phyloP scores from a whole-genome alignment of 35 echinoderm and acorn worm species.

The Apostichopus japonicus region DNA sequence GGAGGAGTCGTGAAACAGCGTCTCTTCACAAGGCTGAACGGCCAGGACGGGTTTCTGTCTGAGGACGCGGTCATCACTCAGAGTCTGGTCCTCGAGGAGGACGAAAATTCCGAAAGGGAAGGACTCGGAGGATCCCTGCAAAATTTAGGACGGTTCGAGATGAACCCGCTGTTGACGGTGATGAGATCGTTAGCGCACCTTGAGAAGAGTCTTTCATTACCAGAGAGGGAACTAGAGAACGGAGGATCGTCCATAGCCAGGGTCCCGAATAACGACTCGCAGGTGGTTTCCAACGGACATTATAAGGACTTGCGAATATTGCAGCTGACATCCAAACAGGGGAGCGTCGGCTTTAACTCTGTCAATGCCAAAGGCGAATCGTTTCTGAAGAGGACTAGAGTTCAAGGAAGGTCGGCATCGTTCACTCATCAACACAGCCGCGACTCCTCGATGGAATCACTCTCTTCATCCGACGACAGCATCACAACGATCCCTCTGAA shows the following conservation, averaged over 20 bases:
- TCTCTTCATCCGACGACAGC: constrained; percentile 93
- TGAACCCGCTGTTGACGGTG: constrained; percentile 31
- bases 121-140: constrained; percentile 5
- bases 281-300: constrained; percentile 10
- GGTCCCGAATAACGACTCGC: not conserved
- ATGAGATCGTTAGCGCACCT: constrained; percentile 59
- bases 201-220: constrained; percentile 62
- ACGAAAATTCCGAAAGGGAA: not conserved
- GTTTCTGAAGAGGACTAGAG: constrained; percentile 30
- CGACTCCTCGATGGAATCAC: constrained; percentile 79
- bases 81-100: constrained; percentile 1
- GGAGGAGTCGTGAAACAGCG: constrained; percentile 6
- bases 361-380: constrained; percentile 70
- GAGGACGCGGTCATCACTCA: not conserved
- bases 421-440: constrained; percentile 21
- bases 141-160: constrained; percentile 27
- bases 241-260: not conserved
- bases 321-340: constrained; percentile 45
- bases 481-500: constrained; percentile 76
- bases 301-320: constrained; percentile 29
- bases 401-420: not conserved
- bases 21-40: constrained; percentile 26
- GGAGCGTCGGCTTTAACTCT: constrained; percentile 66
- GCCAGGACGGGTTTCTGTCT: not conserved
- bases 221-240: constrained; percentile 12